phyloP scores from a whole-genome alignment of 2,888 invertebrate species.

The Plebejus anna region DNA sequence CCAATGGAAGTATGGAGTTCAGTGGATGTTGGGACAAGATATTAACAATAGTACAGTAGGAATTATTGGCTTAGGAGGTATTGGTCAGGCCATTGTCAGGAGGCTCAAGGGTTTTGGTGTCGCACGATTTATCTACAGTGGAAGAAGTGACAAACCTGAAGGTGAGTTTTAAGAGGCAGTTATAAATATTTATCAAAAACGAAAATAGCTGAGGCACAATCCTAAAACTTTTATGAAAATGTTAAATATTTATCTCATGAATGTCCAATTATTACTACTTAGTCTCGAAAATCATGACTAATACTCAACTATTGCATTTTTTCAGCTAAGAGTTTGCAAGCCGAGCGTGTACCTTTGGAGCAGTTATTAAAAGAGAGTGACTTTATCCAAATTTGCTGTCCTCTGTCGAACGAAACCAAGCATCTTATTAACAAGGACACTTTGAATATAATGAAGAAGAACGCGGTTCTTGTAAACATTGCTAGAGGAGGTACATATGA shows the following conservation, averaged over 20 bases:
- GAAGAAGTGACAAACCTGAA: slow-evolving; percentile 83
- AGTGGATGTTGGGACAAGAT: slow-evolving; percentile 90
- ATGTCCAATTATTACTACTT: too few relatives aligned
- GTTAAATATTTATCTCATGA: background rate
- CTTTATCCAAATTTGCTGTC: slow-evolving; percentile 85
- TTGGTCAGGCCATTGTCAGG: slow-evolving; percentile 87
- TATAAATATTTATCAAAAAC: too few relatives aligned
- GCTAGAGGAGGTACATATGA: slow-evolving; percentile 81
- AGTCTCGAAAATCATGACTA: too few relatives aligned
- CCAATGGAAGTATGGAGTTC: slow-evolving; percentile 83
- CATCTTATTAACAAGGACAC: slow-evolving; percentile 84
- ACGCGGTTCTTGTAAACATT: slow-evolving; percentile 87
- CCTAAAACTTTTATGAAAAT: background rate
- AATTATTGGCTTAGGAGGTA: slow-evolving; percentile 89
- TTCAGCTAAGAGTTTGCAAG: slow-evolving; percentile 76
- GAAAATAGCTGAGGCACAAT: too few relatives aligned
- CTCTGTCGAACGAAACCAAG: slow-evolving; percentile 84
- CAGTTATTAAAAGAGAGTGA: slow-evolving; percentile 85
- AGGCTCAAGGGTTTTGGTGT: slow-evolving; percentile 87
- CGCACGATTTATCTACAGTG: slow-evolving; percentile 85
- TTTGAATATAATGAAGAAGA: slow-evolving; percentile 87
- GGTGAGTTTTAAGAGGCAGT: slow-evolving; percentile 49
- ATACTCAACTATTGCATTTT: slow-evolving; percentile 26
- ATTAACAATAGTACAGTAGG: slow-evolving; percentile 89
- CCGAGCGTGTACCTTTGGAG: slow-evolving; percentile 83